Conservation (phyloP, 2,797 vertebrate genomes). For the Vireo griseus region DNA sequence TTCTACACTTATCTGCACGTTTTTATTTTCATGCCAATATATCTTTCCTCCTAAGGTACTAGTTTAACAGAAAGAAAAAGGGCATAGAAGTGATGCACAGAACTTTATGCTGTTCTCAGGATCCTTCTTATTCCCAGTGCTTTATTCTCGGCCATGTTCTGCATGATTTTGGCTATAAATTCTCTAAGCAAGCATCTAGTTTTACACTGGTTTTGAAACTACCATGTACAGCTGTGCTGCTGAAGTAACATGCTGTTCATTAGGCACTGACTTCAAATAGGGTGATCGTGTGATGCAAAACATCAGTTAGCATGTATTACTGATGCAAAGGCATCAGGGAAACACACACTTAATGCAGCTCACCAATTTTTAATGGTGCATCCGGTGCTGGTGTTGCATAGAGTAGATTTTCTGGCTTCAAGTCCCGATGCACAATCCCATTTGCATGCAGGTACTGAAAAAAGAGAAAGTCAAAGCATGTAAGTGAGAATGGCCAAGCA, state of each 20-base stretch:
- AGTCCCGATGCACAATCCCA: slow-evolving; percentile 86
- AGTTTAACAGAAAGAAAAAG: neutral
- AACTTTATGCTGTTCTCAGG: neutral
- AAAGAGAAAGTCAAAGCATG: slow-evolving; percentile 1
- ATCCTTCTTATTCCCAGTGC: neutral
- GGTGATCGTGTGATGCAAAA: neutral
- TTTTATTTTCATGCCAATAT: neutral
- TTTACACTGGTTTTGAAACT: neutral
- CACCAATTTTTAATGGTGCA: slow-evolving; percentile 87
- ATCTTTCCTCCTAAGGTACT: neutral
- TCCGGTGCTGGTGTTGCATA: slow-evolving; percentile 87
- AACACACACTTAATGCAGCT: neutral
- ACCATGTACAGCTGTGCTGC: neutral
- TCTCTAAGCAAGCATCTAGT: neutral
- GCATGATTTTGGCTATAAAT: neutral
- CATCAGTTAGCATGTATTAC: neutral
- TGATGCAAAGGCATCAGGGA: neutral
- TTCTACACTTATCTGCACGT: neutral
- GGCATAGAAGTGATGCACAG: neutral
- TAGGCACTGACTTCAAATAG: neutral
- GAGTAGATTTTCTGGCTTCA: slow-evolving; percentile 88
- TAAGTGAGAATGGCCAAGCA: neutral
- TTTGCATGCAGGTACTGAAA: slow-evolving; percentile 86
- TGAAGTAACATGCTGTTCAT: neutral
- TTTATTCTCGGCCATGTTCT: neutral